Base-by-base conservation (phyloP, 1,140 invertebrate species). In the Bombus pyrosoma region DNA sequence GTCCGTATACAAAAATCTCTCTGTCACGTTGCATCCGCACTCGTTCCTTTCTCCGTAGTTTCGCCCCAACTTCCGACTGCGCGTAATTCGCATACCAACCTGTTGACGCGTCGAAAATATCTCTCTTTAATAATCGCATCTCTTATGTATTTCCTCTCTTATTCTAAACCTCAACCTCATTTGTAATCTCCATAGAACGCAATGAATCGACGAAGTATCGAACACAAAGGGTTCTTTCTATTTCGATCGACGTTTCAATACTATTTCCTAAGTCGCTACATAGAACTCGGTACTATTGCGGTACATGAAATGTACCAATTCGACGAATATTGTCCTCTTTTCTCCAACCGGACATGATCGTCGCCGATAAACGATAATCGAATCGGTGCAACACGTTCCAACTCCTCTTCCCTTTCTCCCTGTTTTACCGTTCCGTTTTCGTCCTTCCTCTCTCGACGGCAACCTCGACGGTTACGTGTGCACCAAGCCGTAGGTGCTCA, bases 341-440 rank as follows among this genome's bases (percentile, higher is more conserved):
- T n/a, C 9, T 10, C 6, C 10, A 37, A n/a, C 32, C 73, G 73
- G 73, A 75, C 73, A 34, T 10, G 32, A 37, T 28, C 22, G 28
- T 77, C 37, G 53, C 37, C 57, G 28, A 3, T 62, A 39, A 1
- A 53, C 47, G 47, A 53, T 66, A 34, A 66, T 66, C 15, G n/a
- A 66, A 66, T 66, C 64, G 12, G 72, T 81, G 87, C 87, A 80
- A 68, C 86, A 53, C 39, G 53, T 53, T 57, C 86, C 72, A 78
- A 66, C 59, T 87, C 37, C 81, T 91, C 90, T 84, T 91, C 91
- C 87, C 91, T 90, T 89, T 90, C 91, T 85, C 78, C 84, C 73
- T 88, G 15, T 18, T 5, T 28, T 64, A 15, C 86, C 32, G 78
- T 89, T 78, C 81, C 88, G 85, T 88, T 90, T 84, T 87, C 89